Evolutionary conservation across 1,140 invertebrate species (phyloP).

Genomic region (Antheraea mylitta): DNA sequence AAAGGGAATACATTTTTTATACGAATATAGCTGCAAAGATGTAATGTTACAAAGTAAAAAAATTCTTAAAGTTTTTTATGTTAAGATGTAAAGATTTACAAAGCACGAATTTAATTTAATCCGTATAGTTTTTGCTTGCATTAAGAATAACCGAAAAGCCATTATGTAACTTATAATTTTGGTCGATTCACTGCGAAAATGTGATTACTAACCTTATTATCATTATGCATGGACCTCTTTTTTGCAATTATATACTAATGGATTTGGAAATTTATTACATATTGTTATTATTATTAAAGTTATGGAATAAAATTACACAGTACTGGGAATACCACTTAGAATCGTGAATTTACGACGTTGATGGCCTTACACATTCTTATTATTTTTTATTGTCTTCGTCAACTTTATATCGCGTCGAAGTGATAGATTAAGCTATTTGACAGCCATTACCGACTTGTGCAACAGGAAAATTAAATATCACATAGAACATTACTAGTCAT

Average conservation of each 20-base stretch:
- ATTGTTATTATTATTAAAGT: slow-evolving; percentile 1
- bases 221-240: background rate
- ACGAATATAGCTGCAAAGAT: no score
- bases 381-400: background rate
- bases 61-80: background rate
- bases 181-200: background rate
- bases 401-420: background rate
- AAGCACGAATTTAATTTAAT: background rate
- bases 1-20: no score
- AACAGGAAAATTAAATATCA: no score
- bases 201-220: background rate
- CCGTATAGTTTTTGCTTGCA: background rate
- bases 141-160: background rate
- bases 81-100: background rate
- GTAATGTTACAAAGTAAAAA: background rate
- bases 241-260: slow-evolving; percentile 1
- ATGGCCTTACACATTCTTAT: no score
- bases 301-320: background rate
- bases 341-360: background rate
- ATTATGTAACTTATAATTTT: slow-evolving; percentile 4
- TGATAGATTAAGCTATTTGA: no score
- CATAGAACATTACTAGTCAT: no score
- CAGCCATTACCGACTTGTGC: no score
- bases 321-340: background rate
- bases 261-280: slow-evolving; percentile 1